phyloP scores from a whole-genome alignment of 2,888 invertebrate species.

The Alentia gelatinosa region DNA sequence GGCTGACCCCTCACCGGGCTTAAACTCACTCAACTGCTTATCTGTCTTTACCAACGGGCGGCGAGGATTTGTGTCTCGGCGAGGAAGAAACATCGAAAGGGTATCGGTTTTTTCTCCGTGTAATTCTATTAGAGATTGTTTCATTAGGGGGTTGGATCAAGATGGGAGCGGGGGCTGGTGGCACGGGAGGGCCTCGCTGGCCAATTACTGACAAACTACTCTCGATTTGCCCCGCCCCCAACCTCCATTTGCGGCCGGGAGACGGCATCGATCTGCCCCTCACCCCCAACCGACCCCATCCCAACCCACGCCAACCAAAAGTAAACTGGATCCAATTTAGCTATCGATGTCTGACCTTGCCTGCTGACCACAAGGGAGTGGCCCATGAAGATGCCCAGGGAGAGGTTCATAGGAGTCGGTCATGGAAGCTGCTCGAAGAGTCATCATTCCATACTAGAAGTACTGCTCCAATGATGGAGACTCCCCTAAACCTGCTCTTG shows the following conservation, averaged over 20 bases:
- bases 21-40: neutral
- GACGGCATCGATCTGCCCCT: neutral
- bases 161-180: neutral
- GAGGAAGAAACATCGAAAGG: neutral
- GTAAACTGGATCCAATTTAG: slow-evolving; percentile 16
- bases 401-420: neutral
- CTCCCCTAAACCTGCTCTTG: too few species aligned
- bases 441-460: too few species aligned
- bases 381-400: neutral
- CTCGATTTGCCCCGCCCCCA: slow-evolving; percentile 8
- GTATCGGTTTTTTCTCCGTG: neutral
- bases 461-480: too few species aligned
- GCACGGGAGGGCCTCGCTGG: neutral
- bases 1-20: neutral
- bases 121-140: slow-evolving; percentile 26
- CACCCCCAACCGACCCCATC: too few species aligned
- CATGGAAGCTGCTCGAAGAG: neutral
- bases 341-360: neutral
- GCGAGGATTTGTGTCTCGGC: slow-evolving; percentile 8
- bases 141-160: neutral
- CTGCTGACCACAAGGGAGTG: neutral
- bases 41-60: neutral
- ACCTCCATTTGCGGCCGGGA: neutral
- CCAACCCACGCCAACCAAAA: too few species aligned
- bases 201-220: slow-evolving; percentile 26